Evolutionary conservation across 2,113 vertebrate species (phyloP).

Genomic region (Delphinapterus leucas): DNA sequence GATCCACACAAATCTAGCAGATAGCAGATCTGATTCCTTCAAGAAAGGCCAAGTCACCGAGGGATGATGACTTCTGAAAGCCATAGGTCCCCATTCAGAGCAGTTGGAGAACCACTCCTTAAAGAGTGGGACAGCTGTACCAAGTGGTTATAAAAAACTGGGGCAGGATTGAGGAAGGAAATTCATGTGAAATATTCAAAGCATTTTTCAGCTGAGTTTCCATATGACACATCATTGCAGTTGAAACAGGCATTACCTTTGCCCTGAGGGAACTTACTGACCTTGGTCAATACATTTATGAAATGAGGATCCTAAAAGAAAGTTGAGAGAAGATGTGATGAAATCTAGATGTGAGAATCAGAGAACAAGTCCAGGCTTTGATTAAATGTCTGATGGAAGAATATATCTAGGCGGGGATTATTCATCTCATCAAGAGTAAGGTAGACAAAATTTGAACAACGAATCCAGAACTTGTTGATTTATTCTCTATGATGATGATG

Average conservation of each 20-base stretch:
- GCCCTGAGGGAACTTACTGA: not conserved
- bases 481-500: not conserved
- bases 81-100: not conserved
- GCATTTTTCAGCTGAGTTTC: not conserved
- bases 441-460: not conserved
- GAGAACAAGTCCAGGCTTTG: not conserved
- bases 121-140: not conserved
- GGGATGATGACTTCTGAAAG: not conserved
- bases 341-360: not conserved
- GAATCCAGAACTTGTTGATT: not conserved
- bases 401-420: not conserved
- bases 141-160: not conserved
- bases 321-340: not conserved
- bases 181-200: not conserved
- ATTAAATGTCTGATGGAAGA: not conserved
- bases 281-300: not conserved
- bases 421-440: not conserved
- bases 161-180: not conserved
- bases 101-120: not conserved
- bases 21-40: not conserved
- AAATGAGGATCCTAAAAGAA: not conserved
- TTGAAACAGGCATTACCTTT: not conserved
- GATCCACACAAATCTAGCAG: not conserved
- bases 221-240: not conserved
- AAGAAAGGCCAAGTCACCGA: not conserved